phyloP scores from a whole-genome alignment of 2,113 vertebrate genomes.

The Entosphenus tridentatus region DNA sequence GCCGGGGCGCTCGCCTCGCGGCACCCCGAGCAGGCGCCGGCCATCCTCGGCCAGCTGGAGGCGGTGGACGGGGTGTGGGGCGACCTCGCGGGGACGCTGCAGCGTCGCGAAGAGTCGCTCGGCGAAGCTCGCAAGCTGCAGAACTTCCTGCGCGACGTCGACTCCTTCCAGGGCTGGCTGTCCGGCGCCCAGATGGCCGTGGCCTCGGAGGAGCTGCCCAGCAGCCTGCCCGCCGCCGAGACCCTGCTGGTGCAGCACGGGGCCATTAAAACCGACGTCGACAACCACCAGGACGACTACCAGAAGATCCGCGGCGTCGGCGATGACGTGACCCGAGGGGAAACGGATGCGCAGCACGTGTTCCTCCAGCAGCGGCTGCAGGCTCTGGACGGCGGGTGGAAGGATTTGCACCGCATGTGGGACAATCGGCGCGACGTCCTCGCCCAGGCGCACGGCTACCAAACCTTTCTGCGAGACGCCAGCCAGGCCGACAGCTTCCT shows the following conservation, averaged over 20 bases:
- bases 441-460: background rate
- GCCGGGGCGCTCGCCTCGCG: conserved; percentile 33
- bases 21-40: conserved; percentile 37
- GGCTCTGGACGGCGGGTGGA: background rate
- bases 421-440: background rate
- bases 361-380: background rate
- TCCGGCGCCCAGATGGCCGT: conserved; percentile 56
- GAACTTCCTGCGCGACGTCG: conserved; percentile 61
- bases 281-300: conserved; percentile 59
- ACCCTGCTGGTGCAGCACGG: conserved; percentile 50
- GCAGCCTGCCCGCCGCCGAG: conserved; percentile 51
- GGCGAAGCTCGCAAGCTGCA: conserved; percentile 67
- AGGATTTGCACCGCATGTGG: background rate
- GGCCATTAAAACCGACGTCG: conserved; percentile 59
- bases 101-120: conserved; percentile 49
- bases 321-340: conserved; percentile 50
- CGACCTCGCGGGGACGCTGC: conserved; percentile 48
- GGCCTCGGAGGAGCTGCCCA: conserved; percentile 62
- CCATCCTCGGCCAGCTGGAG: conserved; percentile 26
- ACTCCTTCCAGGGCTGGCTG: conserved; percentile 70
- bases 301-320: conserved; percentile 45
- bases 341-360: conserved; percentile 17
- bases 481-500: background rate
- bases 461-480: background rate
- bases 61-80: conserved; percentile 55